Base-by-base conservation (phyloP, 2,888 invertebrate genomes). In the Ernsta delagoae region DNA sequence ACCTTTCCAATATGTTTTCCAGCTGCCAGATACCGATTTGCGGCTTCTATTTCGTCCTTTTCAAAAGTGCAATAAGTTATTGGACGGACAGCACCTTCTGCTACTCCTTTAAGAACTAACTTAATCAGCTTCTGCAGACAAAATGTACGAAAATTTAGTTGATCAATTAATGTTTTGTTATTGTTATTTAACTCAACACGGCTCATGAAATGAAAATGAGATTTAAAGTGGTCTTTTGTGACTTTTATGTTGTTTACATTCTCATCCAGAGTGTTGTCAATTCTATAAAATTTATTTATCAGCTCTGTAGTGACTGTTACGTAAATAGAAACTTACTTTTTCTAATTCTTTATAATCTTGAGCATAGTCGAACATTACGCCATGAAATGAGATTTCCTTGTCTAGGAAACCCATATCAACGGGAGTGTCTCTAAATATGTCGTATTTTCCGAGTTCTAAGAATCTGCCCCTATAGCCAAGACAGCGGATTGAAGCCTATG, bases 1-100 rank as follows among this genome's bases (percentile, higher is more conserved):
- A 70, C 78, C 85, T 95, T 95, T 70, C 95, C 95, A 59, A 95
- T 94, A 81, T 95, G 95, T 80, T 95, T 95, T 48, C 95, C 95
- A 62, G 94, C 91, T 4, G 95, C 78, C 74, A 83, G 79, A 72
- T 76, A 85, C 67, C 85, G 78, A 83, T 94, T 94, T 0, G 94
- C 94, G 39, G 88, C 83, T 77, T 95, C 95, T 0, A 94, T 85
- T 73, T 95, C 88, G 5, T 41, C 6, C 11, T 53, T 65, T 70
- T 92, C 84, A 63, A 82, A 83, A 16, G 83, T 81, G 36, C 65
- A 66, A 24, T 36, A 59, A 1, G 70, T 62, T 34, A 65, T 9
- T 31, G 70, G 70, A 3, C 59, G 65, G 0, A 70, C 70, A 0
- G 50, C 70, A 4, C 95, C 95, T 41, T 80, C 82, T 59, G 84